Evolutionary conservation across 2,797 vertebrate genomes (phyloP).

Genomic region (Emydoidea blandingii): DNA sequence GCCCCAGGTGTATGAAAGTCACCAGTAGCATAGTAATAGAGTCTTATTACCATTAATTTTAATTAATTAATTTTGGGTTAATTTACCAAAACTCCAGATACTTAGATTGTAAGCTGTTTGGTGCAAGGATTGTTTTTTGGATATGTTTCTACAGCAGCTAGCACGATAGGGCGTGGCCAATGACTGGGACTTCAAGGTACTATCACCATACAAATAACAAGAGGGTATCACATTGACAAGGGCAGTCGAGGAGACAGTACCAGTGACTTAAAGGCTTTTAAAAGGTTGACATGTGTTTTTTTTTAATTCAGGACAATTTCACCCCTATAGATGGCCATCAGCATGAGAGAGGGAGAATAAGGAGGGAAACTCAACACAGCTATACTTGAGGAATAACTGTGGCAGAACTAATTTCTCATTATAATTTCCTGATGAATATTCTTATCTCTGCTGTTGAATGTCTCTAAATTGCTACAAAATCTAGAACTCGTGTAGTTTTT

Average conservation of each 20-base stretch:
- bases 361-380: not conserved
- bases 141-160: not conserved
- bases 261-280: not conserved
- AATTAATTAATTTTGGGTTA: not conserved
- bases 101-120: not conserved
- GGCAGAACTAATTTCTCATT: not conserved
- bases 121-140: not conserved
- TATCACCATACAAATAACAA: not conserved
- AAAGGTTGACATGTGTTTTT: not conserved
- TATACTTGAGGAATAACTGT: not conserved
- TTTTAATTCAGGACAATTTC: not conserved
- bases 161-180: not conserved
- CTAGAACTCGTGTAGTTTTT: not conserved
- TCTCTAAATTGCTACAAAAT: not conserved
- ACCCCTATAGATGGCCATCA: not conserved
- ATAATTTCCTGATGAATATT: not conserved
- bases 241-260: not conserved
- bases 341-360: not conserved
- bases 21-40: not conserved
- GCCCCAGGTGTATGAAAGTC: not conserved
- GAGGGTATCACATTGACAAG: not conserved
- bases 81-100: not conserved
- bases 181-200: not conserved
- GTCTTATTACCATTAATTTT: not conserved
- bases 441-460: not conserved